Conservation (phyloP, 2,113 vertebrate species). For the Ictalurus punctatus region DNA sequence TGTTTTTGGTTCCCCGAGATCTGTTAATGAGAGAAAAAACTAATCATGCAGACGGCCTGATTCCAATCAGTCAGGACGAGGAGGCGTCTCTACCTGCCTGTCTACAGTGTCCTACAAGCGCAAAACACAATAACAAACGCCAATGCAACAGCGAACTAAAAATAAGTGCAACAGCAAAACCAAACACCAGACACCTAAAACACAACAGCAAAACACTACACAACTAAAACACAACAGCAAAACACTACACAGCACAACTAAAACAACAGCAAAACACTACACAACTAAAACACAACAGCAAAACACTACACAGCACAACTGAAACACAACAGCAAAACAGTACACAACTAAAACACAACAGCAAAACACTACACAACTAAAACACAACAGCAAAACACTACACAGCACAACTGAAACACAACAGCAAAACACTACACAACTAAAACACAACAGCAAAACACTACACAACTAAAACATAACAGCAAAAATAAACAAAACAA, state of each 20-base stretch:
- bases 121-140: neutral
- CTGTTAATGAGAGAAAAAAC: slow-evolving; percentile 4
- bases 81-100: neutral
- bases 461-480: neutral
- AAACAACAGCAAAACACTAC: neutral
- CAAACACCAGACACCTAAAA: neutral
- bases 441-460: no score
- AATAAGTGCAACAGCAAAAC: neutral
- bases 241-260: no score
- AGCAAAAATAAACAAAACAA: neutral
- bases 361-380: neutral
- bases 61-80: neutral
- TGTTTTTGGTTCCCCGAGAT: neutral
- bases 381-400: neutral
- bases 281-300: neutral
- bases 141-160: neutral
- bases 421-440: neutral
- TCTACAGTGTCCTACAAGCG: neutral
- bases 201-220: neutral
- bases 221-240: neutral
- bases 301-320: neutral
- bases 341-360: neutral
- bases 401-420: neutral
- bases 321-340: neutral
- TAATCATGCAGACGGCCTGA: neutral